These are phyloP conservation scores for Teinopalpus imperialis DNA, from an alignment of 2,888 invertebrate species.

Conservation along the genomic window DNA sequence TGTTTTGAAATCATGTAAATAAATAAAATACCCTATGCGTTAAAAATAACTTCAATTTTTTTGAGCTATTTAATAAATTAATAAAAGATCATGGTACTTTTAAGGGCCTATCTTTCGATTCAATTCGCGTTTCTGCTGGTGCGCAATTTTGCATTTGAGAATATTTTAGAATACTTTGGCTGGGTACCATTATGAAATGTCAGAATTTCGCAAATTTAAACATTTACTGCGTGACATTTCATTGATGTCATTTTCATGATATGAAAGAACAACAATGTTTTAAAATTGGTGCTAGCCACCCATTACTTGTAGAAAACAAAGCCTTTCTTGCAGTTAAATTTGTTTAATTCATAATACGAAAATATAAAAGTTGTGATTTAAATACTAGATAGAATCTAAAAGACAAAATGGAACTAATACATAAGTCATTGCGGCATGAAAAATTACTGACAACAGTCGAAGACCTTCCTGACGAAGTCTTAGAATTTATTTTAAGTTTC, in stretches of 20 bases:
- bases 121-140: too few species aligned
- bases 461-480: conserved; percentile 94
- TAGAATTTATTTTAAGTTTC: conserved; percentile 94
- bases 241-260: conserved; percentile 23
- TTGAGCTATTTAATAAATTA: too few species aligned
- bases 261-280: conserved; percentile 19
- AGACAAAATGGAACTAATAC: conserved; percentile 58
- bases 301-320: conserved; percentile 5
- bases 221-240: conserved; percentile 12
- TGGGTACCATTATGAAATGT: conserved; percentile 5
- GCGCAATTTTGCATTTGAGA: too few species aligned
- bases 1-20: too few species aligned
- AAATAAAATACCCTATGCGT: too few species aligned
- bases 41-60: too few species aligned
- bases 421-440: conserved; percentile 53
- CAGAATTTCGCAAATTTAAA: conserved; percentile 20
- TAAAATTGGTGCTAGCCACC: conserved; percentile 20
- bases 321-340: not conserved
- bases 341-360: conserved; percentile 1
- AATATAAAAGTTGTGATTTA: conserved; percentile 1
- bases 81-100: too few species aligned
- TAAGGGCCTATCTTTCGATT: too few species aligned
- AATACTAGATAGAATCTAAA: conserved; percentile 6
- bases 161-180: too few species aligned
- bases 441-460: conserved; percentile 70